A percentile compares a stretch with the other conserved stretches of the same genome.
These are phyloP conservation scores for human (Homo sapiens) DNA, from an alignment of 2,113 vertebrate species.

Conservation along the genomic window GRCh38 chr4:24368001-24368500, in stretches of 20 bases:
- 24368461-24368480: conserved; percentile 36
- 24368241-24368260: background rate
- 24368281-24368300: conserved; percentile 29
- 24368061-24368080: conserved; percentile 59
- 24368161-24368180: conserved; percentile 31
- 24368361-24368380: conserved; percentile 56
- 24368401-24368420: conserved; percentile 66
- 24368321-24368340: background rate
- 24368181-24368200: conserved; percentile 8
- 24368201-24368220: background rate
- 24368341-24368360: conserved; percentile 46
- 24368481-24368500: conserved; percentile 42
- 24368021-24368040: conserved; percentile 55
- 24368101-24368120: conserved; percentile 65
- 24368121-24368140: background rate
- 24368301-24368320: background rate
- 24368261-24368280: background rate
- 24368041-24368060: conserved; percentile 67
- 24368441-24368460: background rate
- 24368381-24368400: conserved; percentile 64
- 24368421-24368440: background rate
- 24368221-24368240: background rate
- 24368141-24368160: conserved; percentile 48
- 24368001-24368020: conserved; percentile 3
- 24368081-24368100: conserved; percentile 69